phyloP scores from a whole-genome alignment of 2,797 vertebrate genomes.

The Schizopygopsis pylzovi region DNA sequence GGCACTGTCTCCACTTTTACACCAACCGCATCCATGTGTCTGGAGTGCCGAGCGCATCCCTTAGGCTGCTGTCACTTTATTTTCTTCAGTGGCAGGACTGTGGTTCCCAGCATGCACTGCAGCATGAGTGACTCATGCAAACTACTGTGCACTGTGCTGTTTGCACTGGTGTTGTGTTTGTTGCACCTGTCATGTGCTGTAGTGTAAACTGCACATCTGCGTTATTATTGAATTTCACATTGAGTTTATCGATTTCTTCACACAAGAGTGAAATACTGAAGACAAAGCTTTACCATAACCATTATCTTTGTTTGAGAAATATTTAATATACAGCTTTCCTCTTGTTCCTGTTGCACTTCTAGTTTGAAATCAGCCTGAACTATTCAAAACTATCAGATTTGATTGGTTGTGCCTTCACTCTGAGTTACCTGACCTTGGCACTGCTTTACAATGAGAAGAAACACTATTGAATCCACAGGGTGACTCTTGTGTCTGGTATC shows the following conservation, averaged over 20 bases:
- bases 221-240: background rate
- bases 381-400: background rate
- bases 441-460: background rate
- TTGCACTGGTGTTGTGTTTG: background rate
- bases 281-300: background rate
- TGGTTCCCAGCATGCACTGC: slow-evolving; percentile 23
- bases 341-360: background rate
- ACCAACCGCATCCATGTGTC: background rate
- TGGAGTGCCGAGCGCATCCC: background rate
- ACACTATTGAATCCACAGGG: background rate
- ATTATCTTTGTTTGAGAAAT: background rate
- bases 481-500: background rate
- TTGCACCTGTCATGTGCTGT: background rate
- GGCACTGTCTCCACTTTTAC: background rate
- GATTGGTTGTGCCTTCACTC: background rate
- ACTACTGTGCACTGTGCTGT: slow-evolving; percentile 1
- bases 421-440: no score
- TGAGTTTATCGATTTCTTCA: background rate
- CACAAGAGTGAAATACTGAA: background rate
- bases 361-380: background rate
- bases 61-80: slow-evolving; percentile 6
- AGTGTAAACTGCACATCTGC: background rate
- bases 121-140: slow-evolving; percentile 11
- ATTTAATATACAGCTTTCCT: background rate
- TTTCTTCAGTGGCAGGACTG: slow-evolving; percentile 13